These are phyloP conservation scores for Lichenostomus cassidix DNA, from an alignment of 2,113 vertebrate species.

Conservation along the genomic window DNA sequence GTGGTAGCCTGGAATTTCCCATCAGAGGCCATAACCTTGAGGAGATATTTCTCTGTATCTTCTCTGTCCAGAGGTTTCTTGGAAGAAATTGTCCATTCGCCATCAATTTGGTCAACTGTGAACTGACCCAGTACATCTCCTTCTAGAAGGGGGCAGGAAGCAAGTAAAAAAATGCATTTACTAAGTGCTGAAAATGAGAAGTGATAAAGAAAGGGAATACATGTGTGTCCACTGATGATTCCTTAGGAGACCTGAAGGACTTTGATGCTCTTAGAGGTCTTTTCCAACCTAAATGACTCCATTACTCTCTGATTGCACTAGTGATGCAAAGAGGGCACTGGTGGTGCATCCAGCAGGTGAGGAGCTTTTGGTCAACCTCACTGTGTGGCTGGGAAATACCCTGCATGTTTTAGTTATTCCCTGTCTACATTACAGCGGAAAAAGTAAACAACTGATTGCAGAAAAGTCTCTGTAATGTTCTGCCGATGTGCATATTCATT, in stretches of 20 bases:
- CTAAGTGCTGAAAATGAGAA: neutral
- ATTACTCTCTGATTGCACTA: neutral
- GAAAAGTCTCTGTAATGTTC: neutral
- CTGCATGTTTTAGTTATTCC: neutral
- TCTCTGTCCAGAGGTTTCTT: constrained; percentile 89
- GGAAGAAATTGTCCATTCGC: constrained; percentile 86
- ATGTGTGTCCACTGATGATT: neutral
- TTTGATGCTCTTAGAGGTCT: neutral
- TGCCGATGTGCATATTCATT: neutral
- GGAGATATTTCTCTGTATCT: constrained; percentile 80
- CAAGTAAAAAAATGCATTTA: neutral
- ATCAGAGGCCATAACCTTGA: constrained; percentile 88
- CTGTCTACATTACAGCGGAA: neutral
- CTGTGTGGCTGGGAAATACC: neutral
- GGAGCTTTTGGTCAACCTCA: neutral
- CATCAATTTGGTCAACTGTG: constrained; percentile 79
- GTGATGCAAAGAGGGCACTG: neutral
- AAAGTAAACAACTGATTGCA: neutral
- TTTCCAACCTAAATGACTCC: neutral
- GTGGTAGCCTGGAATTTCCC: constrained; percentile 89
- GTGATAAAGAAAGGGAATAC: neutral
- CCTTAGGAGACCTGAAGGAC: neutral
- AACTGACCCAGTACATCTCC: constrained; percentile 90
- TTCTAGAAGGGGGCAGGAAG: constrained; percentile 69
- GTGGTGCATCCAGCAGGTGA: neutral